Base-by-base conservation (phyloP, 2,888 invertebrate species). In the Drosophila borealis region DNA sequence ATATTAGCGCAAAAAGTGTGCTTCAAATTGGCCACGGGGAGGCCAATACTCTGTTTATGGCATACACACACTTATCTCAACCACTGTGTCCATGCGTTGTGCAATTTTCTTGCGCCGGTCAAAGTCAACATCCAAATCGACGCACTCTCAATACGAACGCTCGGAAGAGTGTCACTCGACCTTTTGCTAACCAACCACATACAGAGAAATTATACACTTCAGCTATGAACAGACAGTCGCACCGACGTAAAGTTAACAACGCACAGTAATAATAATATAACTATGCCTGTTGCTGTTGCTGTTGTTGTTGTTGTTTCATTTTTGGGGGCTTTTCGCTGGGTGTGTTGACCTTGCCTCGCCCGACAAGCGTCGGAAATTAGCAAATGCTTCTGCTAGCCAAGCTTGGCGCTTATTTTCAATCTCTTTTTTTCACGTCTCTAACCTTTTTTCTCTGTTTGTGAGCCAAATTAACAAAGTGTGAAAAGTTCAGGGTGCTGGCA, bases 41-140 rank as follows among this genome's bases (percentile, higher is more conserved):
- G 83, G 82, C 83, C 88, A 88, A 88, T 86, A 82, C 86, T 57
- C 82, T 88, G 74, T 88, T 88, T 88, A 82, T 82, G 82, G 81
- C 72, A 57, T 44, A 70, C 49, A 65, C 37, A 39, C 48, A 73
- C 65, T 60, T 62, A 61, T 54, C 60, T 39, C 39, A 46, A 49
- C 37, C 50, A 60, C 53, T 56, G 17, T 41, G 29, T 29, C 29
- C 29, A 29, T 29, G 41, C 10, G 56, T 88, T 88, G 70, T 64
- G 78, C 71, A 88, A 88, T 80, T 80, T 74, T 49, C 63, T 48
- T 65, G 68, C 63, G 73, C 88, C 88, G 88, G 86, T 88, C 83
- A 83, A 83, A 88, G 88, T 83, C 83, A 83, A 83, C 80, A 82
- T 49, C 42, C 48, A 77, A 62, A 66, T 70, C 78, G 67, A 78